A percentile compares a stretch with the other conserved stretches of the same genome.
phyloP scores from a whole-genome alignment of 64 coral and sea anemone genomes.

The Pocillopora verrucosa region DNA sequence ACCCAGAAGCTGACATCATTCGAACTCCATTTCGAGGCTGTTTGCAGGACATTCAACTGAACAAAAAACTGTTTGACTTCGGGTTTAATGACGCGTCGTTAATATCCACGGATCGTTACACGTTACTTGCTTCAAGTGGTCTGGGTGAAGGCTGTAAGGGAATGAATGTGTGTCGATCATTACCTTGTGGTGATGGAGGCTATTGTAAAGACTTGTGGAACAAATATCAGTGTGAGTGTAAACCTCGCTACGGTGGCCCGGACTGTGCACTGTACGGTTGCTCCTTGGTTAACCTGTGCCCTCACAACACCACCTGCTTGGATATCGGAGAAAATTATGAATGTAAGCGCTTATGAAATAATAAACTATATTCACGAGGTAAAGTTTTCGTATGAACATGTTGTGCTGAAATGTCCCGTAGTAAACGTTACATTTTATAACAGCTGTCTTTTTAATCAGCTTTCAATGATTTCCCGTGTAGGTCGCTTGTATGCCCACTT shows the following conservation, averaged over 20 bases:
- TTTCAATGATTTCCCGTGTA: too few relatives aligned
- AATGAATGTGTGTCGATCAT: constrained; percentile 59
- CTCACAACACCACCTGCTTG: constrained; percentile 53
- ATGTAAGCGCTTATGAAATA: constrained; percentile 55
- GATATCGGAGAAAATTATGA: constrained; percentile 81
- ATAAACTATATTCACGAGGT: background rate
- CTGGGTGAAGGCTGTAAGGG: constrained; percentile 67
- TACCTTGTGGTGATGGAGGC: constrained; percentile 72
- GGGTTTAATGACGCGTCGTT: constrained; percentile 6
- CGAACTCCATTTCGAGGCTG: constrained; percentile 65
- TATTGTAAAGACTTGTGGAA: constrained; percentile 84
- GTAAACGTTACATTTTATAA: too few relatives aligned
- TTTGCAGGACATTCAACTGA: constrained; percentile 74
- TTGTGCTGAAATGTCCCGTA: too few relatives aligned
- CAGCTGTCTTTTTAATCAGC: too few relatives aligned
- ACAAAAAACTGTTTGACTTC: constrained; percentile 78
- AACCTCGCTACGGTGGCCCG: constrained; percentile 75
- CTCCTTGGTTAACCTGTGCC: constrained; percentile 73
- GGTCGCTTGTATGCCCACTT: too few relatives aligned
- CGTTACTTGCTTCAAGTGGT: background rate
- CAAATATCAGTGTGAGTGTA: constrained; percentile 70
- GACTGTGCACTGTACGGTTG: constrained; percentile 90
- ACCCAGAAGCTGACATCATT: constrained; percentile 14
- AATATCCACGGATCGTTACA: constrained; percentile 5
- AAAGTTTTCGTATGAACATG: background rate